These are phyloP conservation scores for Xiphophorus couchianus DNA, from an alignment of 2,113 vertebrate genomes.

Conservation along the genomic window DNA sequence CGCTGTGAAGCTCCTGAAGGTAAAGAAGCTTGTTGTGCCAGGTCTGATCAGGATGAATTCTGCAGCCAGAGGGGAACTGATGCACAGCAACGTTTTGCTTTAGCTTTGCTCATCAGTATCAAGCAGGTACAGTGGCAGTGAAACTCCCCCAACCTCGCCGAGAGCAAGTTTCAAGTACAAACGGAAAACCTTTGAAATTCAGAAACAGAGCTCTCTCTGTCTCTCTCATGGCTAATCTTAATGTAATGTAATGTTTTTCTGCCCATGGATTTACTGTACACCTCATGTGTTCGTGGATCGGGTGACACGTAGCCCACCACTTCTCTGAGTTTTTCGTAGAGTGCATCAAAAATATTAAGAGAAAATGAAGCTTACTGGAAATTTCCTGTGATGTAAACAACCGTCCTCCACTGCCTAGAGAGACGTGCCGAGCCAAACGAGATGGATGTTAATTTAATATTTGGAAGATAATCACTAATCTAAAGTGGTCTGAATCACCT, in stretches of 20 bases:
- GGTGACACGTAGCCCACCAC: too few relatives aligned
- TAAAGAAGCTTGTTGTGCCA: constrained; percentile 69
- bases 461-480: too few relatives aligned
- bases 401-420: too few relatives aligned
- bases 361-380: too few relatives aligned
- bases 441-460: too few relatives aligned
- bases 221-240: neutral
- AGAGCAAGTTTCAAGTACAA: constrained; percentile 22
- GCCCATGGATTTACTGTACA: neutral
- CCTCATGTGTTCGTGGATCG: neutral
- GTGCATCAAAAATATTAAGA: too few relatives aligned
- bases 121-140: constrained; percentile 52
- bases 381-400: too few relatives aligned
- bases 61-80: constrained; percentile 52
- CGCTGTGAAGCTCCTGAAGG: constrained; percentile 65
- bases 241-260: constrained; percentile 6
- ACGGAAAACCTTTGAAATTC: neutral
- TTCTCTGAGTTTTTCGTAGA: too few relatives aligned
- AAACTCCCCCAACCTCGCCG: constrained; percentile 36
- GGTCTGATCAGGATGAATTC: constrained; percentile 72
- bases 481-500: neutral
- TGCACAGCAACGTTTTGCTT: constrained; percentile 59
- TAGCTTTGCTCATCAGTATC: constrained; percentile 48
- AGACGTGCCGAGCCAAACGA: too few relatives aligned
- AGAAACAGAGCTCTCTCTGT: constrained; percentile 3